Conservation (phyloP, 2,113 vertebrate species). For the Hystrix brachyura region DNA sequence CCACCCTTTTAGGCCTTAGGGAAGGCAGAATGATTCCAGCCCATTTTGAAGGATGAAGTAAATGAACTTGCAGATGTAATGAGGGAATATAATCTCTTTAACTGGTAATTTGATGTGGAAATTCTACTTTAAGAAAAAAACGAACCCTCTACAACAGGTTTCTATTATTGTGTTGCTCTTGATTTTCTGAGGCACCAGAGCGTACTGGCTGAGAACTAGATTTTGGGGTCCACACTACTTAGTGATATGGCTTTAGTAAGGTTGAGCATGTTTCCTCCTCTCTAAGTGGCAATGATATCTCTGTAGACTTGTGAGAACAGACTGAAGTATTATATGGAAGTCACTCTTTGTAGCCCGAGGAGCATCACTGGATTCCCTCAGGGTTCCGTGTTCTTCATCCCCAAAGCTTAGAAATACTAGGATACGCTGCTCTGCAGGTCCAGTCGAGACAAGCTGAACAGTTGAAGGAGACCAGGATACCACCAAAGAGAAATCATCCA, state of each 20-base stretch:
- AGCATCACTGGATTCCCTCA: neutral
- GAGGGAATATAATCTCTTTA: neutral
- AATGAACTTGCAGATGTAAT: constrained; percentile 9
- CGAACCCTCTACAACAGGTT: neutral
- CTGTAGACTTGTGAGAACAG: neutral
- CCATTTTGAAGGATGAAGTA: neutral
- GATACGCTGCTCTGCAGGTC: neutral
- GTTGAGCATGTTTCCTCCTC: neutral
- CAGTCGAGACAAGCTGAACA: neutral
- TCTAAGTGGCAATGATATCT: neutral
- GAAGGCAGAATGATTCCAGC: neutral
- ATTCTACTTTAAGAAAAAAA: neutral
- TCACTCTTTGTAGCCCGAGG: neutral
- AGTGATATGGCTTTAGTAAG: neutral
- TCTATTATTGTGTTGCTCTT: neutral
- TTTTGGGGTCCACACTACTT: neutral
- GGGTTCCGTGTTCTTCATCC: neutral
- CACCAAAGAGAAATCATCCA: neutral
- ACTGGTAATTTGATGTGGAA: neutral
- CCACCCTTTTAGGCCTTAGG: neutral
- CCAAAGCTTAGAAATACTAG: neutral
- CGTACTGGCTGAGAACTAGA: neutral
- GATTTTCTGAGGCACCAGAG: neutral
- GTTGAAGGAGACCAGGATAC: neutral
- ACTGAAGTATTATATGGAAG: neutral